Conservation (phyloP, 2,888 invertebrate species). For the Temnothorax unifasciatus region DNA sequence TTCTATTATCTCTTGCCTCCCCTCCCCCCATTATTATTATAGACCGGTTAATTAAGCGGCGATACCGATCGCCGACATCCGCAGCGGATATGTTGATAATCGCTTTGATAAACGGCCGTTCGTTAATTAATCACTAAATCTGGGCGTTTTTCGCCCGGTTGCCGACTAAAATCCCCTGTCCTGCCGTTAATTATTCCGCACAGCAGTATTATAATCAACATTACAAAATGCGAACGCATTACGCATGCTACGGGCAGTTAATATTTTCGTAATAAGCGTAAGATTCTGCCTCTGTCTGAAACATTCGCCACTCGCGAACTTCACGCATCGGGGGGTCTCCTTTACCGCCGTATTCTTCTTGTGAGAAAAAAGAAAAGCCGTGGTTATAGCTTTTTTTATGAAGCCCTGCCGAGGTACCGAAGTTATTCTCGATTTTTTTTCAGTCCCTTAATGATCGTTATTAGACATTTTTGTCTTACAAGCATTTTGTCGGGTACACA, state of each 20-base stretch:
- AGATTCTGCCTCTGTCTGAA: constrained; percentile 16
- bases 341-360: constrained; percentile 6
- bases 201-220: constrained; percentile 2
- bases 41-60: constrained; percentile 24
- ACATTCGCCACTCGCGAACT: constrained; percentile 6
- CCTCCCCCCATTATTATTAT: background rate
- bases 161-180: background rate
- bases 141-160: background rate
- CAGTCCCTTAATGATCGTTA: background rate
- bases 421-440: constrained; percentile 16
- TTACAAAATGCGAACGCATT: background rate
- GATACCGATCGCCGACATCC: constrained; percentile 4
- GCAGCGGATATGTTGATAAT: constrained; percentile 18
- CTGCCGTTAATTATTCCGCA: constrained; percentile 15
- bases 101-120: constrained; percentile 12
- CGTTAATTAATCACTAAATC: constrained; percentile 32
- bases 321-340: constrained; percentile 24
- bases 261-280: constrained; percentile 23
- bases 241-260: constrained; percentile 1
- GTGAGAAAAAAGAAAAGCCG: background rate
- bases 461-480: background rate
- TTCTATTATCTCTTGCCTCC: too few species aligned
- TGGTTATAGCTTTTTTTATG: constrained; percentile 27
- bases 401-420: background rate
- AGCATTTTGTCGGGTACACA: background rate